Evolutionary conservation across 2,113 vertebrate species (phyloP).

Genomic region (Pantherophis guttatus): DNA sequence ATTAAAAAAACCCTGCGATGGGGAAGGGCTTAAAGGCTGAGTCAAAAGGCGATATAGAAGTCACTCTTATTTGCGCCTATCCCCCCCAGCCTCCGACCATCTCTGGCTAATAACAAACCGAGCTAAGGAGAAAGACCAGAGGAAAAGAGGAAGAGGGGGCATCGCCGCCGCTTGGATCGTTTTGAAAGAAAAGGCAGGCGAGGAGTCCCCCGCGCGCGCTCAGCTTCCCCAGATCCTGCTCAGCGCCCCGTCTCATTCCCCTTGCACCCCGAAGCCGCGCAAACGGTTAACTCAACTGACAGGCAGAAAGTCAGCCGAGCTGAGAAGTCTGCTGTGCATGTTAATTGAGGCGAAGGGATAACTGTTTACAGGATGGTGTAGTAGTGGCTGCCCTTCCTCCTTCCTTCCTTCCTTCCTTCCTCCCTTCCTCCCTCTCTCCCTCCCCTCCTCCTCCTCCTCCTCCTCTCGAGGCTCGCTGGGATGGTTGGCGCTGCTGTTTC

Average conservation of each 20-base stretch:
- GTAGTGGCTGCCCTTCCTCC: constrained; percentile 38
- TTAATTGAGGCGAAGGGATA: constrained; percentile 75
- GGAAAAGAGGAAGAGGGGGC: constrained; percentile 36
- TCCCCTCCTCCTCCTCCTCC: not conserved
- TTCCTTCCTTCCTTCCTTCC: not conserved
- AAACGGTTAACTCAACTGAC: constrained; percentile 73
- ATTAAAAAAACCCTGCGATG: constrained; percentile 66
- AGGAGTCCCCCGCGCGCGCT: not conserved
- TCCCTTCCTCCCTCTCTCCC: too few species aligned
- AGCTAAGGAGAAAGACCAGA: constrained; percentile 79
- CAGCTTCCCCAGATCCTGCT: not conserved
- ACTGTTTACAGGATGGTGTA: constrained; percentile 67
- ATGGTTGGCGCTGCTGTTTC: not conserved
- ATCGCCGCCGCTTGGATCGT: constrained; percentile 59
- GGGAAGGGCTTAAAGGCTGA: constrained; percentile 81
- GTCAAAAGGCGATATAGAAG: constrained; percentile 80
- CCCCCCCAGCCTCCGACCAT: constrained; percentile 74
- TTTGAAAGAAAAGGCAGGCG: constrained; percentile 38
- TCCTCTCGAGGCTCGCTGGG: too few species aligned
- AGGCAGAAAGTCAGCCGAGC: constrained; percentile 74
- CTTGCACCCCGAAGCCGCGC: constrained; percentile 58
- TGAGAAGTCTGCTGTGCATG: constrained; percentile 77
- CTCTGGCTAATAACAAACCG: constrained; percentile 78
- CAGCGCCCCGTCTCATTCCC: not conserved
- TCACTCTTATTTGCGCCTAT: constrained; percentile 78